Evolutionary conservation across 2,888 invertebrate genomes (phyloP).

Genomic region (Abrostola tripartita): DNA sequence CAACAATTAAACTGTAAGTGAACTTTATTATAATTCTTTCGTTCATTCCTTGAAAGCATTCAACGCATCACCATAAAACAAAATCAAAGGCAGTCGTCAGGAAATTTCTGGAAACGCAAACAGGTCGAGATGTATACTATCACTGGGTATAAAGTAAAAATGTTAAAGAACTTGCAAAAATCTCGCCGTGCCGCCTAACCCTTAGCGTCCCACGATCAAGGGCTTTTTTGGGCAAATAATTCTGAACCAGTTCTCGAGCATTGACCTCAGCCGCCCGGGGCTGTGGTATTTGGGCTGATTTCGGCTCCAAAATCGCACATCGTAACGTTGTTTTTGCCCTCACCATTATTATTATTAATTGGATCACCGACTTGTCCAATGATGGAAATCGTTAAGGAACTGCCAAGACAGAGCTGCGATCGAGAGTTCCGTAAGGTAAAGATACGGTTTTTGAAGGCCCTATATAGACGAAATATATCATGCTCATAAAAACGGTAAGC

Average conservation of each 20-base stretch:
- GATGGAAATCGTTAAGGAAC: constrained; percentile 73
- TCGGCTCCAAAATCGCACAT: constrained; percentile 83
- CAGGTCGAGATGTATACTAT: constrained; percentile 43
- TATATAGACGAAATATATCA: background rate
- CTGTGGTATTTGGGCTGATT: constrained; percentile 82
- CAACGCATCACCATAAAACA: constrained; percentile 44
- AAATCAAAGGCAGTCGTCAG: constrained; percentile 39
- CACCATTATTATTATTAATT: constrained; percentile 86
- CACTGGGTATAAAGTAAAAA: constrained; percentile 57
- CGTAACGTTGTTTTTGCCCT: constrained; percentile 81
- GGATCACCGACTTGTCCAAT: constrained; percentile 79
- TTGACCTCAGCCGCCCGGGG: constrained; percentile 72
- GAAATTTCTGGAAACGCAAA: constrained; percentile 37
- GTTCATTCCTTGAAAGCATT: constrained; percentile 36
- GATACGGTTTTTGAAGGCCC: constrained; percentile 1
- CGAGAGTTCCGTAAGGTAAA: constrained; percentile 61
- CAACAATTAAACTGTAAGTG: constrained; percentile 48
- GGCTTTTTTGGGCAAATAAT: constrained; percentile 83
- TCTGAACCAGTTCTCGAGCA: constrained; percentile 78
- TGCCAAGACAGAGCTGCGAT: constrained; percentile 59
- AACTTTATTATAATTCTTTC: constrained; percentile 48
- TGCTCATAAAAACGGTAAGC: constrained; percentile 5
- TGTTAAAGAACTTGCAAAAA: constrained; percentile 64
- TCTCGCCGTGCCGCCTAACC: constrained; percentile 61
- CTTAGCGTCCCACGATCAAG: constrained; percentile 64